Percentiles rank a stretch among this genome's conserved stretches.
phyloP scores from a whole-genome alignment of 92 coral and sea anemone species.

The Palythoa grandis region DNA sequence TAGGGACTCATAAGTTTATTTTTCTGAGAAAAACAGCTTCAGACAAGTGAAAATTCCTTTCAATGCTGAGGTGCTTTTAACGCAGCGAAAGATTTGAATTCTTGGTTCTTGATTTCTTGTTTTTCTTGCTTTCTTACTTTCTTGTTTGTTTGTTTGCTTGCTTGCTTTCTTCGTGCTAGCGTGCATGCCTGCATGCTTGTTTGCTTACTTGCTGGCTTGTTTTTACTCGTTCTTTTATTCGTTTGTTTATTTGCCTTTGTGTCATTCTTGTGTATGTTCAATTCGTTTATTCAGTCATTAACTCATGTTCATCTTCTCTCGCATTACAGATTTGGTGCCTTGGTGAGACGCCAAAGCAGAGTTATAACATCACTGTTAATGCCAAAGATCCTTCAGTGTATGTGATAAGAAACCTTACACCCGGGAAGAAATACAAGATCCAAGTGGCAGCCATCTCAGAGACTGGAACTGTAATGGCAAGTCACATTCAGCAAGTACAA shows the following conservation, averaged over 20 bases:
- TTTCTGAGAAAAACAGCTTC: no score
- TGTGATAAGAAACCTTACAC: slow-evolving; percentile 33
- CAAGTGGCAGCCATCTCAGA: slow-evolving; percentile 32
- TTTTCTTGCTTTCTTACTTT: no score
- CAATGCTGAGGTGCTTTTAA: no score
- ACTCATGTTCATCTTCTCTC: neutral
- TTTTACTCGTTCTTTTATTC: neutral
- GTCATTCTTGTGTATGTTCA: neutral
- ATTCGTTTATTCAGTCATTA: neutral
- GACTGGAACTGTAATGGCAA: slow-evolving; percentile 22
- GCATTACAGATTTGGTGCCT: slow-evolving; percentile 32
- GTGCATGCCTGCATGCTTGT: neutral
- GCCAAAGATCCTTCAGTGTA: slow-evolving; percentile 31
- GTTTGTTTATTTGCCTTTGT: neutral
- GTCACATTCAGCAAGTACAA: slow-evolving; percentile 22
- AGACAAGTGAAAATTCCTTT: no score
- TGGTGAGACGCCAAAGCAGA: slow-evolving; percentile 20
- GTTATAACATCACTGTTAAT: slow-evolving; percentile 16
- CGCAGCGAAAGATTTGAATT: no score
- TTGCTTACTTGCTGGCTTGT: neutral
- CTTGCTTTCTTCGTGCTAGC: neutral
- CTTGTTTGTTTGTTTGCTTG: neutral
- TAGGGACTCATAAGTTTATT: no score
- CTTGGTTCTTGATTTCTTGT: no score
- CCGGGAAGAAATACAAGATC: slow-evolving; percentile 54